Conservation (phyloP, 1,140 invertebrate species). For the Drosophila suzukii region DNA sequence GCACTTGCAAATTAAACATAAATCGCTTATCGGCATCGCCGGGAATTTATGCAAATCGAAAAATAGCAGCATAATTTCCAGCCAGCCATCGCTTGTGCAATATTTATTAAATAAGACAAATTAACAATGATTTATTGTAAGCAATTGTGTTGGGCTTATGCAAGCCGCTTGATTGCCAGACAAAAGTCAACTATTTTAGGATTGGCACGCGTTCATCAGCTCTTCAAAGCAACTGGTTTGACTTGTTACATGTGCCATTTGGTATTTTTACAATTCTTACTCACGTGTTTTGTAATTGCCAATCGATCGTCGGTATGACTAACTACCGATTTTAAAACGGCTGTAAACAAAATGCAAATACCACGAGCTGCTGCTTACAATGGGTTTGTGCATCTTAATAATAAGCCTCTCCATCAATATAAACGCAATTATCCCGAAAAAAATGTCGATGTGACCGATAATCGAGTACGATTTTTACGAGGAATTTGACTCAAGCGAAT, state of each 20-base stretch:
- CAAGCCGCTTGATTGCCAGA: conserved; percentile 16
- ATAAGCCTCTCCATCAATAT: neutral
- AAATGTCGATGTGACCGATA: conserved; percentile 32
- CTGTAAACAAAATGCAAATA: conserved; percentile 49
- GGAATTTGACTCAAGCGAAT: conserved; percentile 25
- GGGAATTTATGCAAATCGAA: conserved; percentile 39
- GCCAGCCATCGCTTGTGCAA: conserved; percentile 3
- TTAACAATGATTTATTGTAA: conserved; percentile 31
- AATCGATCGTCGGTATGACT: conserved; percentile 24
- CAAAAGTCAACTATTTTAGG: conserved; percentile 28
- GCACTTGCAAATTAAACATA: conserved; percentile 74
- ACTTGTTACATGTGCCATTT: conserved; percentile 63
- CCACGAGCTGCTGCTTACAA: neutral
- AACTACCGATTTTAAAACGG: conserved; percentile 17
- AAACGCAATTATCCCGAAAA: conserved; percentile 9
- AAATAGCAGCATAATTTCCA: conserved; percentile 44
- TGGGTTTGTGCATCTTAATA: neutral
- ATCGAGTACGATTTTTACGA: conserved; percentile 34
- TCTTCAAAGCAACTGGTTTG: conserved; percentile 47
- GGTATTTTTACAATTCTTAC: conserved; percentile 60
- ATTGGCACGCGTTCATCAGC: conserved; percentile 45
- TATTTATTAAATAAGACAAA: conserved; percentile 37
- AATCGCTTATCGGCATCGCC: conserved; percentile 32
- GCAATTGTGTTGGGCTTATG: conserved; percentile 20
- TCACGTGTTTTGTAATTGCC: conserved; percentile 70